These are phyloP conservation scores for Corythaeola cristata DNA, from an alignment of 2,113 vertebrate genomes.

Conservation along the genomic window DNA sequence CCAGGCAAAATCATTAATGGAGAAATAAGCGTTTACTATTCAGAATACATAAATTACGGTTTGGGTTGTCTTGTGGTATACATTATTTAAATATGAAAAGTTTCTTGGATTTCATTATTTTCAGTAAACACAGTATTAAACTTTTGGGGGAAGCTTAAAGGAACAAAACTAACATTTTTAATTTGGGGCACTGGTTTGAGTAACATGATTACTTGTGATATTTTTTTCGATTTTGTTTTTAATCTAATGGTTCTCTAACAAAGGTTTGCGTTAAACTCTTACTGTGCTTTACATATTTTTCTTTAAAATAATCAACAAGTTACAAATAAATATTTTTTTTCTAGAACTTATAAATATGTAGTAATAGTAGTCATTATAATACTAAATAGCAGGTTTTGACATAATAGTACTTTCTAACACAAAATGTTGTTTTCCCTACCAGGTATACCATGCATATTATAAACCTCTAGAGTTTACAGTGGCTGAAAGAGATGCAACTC, in stretches of 20 bases:
- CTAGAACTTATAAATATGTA: background rate
- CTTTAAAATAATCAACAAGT: background rate
- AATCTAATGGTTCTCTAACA: background rate
- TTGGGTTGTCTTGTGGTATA: background rate
- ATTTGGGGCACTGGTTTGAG: background rate
- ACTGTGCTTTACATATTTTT: background rate
- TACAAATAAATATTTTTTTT: background rate
- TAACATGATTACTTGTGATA: background rate
- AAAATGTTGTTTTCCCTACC: background rate
- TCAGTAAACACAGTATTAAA: background rate
- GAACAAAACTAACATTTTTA: background rate
- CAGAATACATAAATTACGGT: background rate
- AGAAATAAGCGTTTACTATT: background rate
- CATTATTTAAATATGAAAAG: background rate
- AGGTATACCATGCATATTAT: slow-evolving; percentile 95
- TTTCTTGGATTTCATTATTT: background rate
- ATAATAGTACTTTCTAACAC: background rate
- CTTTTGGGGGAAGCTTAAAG: background rate
- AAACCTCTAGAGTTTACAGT: slow-evolving; percentile 94
- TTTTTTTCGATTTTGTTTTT: background rate
- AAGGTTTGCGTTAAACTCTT: background rate
- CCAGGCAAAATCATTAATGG: background rate
- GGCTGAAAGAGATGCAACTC: slow-evolving; percentile 82
- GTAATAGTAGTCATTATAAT: background rate
- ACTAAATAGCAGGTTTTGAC: background rate